Evolutionary conservation across 64 coral and sea anemone species (phyloP).

Genomic region (Pocillopora verrucosa): DNA sequence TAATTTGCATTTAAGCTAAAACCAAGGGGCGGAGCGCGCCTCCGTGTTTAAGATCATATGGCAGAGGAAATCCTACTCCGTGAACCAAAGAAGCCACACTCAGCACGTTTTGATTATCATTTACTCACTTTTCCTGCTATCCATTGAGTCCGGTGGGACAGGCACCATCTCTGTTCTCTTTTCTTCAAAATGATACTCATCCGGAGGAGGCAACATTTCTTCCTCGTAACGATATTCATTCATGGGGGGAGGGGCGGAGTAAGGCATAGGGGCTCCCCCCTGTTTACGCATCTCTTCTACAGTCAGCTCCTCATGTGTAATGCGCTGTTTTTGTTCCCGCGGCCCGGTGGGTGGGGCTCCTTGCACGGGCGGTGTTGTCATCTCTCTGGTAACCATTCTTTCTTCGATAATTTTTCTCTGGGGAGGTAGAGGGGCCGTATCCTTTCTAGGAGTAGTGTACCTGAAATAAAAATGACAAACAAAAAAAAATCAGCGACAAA

Average conservation of each 20-base stretch:
- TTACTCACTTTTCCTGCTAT: conserved; percentile 66
- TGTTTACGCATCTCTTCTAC: conserved; percentile 33
- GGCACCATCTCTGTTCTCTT: conserved; percentile 50
- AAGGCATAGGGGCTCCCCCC: not conserved
- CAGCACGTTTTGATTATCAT: no score
- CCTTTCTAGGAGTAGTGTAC: conserved; percentile 55
- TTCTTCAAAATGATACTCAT: conserved; percentile 67
- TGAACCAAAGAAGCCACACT: no score
- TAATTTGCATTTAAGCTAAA: no score
- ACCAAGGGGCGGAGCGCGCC: no score
- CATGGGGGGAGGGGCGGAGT: conserved; percentile 8
- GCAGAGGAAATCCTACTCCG: no score
- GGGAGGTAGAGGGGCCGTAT: conserved; percentile 39
- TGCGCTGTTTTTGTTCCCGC: conserved; percentile 7
- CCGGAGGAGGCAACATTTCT: conserved; percentile 39
- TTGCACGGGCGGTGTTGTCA: conserved; percentile 17
- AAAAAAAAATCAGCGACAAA: not conserved
- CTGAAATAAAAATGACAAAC: not conserved
- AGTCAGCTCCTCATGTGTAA: conserved; percentile 47
- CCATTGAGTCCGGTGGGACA: conserved; percentile 31
- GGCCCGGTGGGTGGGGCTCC: conserved; percentile 23
- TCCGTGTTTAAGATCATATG: no score
- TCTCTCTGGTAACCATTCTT: conserved; percentile 54
- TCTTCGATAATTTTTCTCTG: conserved; percentile 74
- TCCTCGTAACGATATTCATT: conserved; percentile 33